phyloP scores from a whole-genome alignment of 2,888 invertebrate genomes.

The Cryptops parisi region DNA sequence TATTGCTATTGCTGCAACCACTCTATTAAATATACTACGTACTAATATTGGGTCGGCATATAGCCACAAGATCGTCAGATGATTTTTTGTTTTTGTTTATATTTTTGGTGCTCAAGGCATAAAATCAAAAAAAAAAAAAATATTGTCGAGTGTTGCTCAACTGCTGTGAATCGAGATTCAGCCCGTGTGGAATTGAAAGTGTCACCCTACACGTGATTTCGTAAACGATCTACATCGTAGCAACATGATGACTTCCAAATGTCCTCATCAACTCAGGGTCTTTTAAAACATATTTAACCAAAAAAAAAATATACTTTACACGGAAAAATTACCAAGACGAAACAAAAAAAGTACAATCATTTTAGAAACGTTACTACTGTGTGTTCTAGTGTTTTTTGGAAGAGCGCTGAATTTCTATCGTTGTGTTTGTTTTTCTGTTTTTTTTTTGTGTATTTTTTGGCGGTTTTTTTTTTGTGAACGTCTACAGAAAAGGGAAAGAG shows the following conservation, averaged over 20 bases:
- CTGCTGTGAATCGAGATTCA: background rate
- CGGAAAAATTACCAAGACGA: background rate
- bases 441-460: background rate
- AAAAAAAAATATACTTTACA: background rate
- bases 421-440: background rate
- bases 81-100: background rate
- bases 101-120: slow-evolving; percentile 13
- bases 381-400: background rate
- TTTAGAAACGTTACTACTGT: background rate
- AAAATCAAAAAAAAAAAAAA: slow-evolving; percentile 11
- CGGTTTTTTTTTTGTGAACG: background rate
- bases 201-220: background rate
- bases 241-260: slow-evolving; percentile 15
- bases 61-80: background rate
- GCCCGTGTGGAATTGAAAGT: background rate
- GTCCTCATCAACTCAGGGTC: slow-evolving; percentile 14
- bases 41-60: too few relatives aligned
- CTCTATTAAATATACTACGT: too few relatives aligned
- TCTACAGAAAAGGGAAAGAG: background rate
- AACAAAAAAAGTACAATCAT: background rate
- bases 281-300: background rate
- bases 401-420: background rate
- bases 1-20: too few relatives aligned
- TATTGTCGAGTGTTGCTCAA: slow-evolving; percentile 3
- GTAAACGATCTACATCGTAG: background rate